phyloP scores from a whole-genome alignment of 2,113 vertebrate genomes.

The Ctenomys sociabilis region DNA sequence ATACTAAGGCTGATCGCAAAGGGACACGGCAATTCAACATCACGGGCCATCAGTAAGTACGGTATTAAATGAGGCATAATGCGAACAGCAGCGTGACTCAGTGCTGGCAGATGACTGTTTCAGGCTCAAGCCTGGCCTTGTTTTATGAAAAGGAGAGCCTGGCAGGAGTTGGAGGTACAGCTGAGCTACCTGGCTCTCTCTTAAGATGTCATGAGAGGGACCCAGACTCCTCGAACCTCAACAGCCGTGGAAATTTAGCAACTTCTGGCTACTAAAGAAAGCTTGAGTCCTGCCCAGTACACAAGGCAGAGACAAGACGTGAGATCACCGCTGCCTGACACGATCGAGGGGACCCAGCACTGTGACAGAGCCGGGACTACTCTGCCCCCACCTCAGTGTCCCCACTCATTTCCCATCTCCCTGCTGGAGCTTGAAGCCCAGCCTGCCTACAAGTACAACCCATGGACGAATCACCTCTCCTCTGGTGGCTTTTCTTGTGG shows the following conservation, averaged over 20 bases:
- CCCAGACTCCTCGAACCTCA: not conserved
- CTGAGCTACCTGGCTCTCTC: not conserved
- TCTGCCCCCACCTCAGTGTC: not conserved
- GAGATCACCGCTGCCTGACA: no score
- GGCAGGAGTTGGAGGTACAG: not conserved
- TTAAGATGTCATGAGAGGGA: not conserved
- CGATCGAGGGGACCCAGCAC: not conserved
- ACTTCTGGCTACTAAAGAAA: not conserved
- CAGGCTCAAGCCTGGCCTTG: not conserved
- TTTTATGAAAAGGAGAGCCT: not conserved
- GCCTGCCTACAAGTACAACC: rapidly evolving
- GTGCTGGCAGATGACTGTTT: not conserved
- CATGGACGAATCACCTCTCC: rapidly evolving
- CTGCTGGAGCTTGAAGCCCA: no score
- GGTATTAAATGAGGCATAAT: not conserved
- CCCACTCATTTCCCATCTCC: not conserved
- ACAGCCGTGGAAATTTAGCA: not conserved
- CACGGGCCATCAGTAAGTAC: not conserved
- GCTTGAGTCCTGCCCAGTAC: not conserved
- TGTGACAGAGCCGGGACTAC: no score
- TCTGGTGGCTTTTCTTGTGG: not conserved
- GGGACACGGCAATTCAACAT: not conserved
- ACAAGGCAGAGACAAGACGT: not conserved
- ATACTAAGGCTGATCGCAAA: not conserved
- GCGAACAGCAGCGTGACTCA: not conserved